These are phyloP conservation scores for Cephonodes hylas DNA, from an alignment of 2,888 invertebrate genomes.

Conservation along the genomic window DNA sequence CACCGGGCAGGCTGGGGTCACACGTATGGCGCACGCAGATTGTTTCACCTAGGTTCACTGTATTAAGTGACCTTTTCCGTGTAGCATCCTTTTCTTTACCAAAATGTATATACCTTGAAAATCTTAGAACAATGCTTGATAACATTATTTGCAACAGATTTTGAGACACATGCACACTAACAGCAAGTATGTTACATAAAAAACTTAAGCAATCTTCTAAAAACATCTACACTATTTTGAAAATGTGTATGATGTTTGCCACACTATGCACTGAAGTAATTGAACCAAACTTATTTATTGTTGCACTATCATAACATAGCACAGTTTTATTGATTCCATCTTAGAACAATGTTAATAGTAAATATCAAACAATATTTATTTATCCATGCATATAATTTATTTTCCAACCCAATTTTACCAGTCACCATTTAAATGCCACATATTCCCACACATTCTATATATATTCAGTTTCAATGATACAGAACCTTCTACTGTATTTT, in stretches of 20 bases:
- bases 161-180: slow-evolving; percentile 50
- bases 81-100: slow-evolving; percentile 83
- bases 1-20: slow-evolving; percentile 82
- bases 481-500: too few species aligned
- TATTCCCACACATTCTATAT: too few species aligned
- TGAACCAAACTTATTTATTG: not conserved
- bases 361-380: too few species aligned
- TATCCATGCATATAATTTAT: too few species aligned
- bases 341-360: too few species aligned
- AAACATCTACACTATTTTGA: slow-evolving; percentile 2
- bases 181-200: slow-evolving; percentile 21
- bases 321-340: too few species aligned
- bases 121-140: slow-evolving; percentile 70
- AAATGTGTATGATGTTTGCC: not conserved
- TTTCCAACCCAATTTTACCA: too few species aligned
- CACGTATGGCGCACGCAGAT: slow-evolving; percentile 80
- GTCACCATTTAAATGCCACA: too few species aligned
- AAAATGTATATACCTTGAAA: slow-evolving; percentile 76
- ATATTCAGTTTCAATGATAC: too few species aligned
- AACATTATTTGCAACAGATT: slow-evolving; percentile 52
- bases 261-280: slow-evolving; percentile 6
- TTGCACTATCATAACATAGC: too few species aligned
- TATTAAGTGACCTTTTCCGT: slow-evolving; percentile 73
- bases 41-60: slow-evolving; percentile 74
- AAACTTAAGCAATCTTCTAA: not conserved